Conservation (phyloP, 2,888 invertebrate species). For the Alcis repandata region DNA sequence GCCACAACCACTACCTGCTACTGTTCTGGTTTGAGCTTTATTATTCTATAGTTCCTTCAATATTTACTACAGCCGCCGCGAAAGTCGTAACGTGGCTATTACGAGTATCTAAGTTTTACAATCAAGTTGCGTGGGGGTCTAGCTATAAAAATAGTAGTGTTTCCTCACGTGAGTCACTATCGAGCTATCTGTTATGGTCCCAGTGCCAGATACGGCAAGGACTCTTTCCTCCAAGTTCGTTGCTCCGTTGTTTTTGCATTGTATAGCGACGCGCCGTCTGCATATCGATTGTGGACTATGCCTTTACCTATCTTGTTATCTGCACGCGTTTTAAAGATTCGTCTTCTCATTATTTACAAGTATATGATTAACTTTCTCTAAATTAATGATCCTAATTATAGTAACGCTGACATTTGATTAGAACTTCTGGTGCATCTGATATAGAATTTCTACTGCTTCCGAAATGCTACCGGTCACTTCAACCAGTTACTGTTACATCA, state of each 20-base stretch:
- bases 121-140: slow-evolving; percentile 51
- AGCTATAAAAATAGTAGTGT: slow-evolving; percentile 63
- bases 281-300: slow-evolving; percentile 68
- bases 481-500: slow-evolving; percentile 33
- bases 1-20: slow-evolving; percentile 1
- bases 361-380: not conserved
- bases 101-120: slow-evolving; percentile 42
- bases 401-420: not conserved
- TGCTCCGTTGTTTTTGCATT: slow-evolving; percentile 79
- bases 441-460: not conserved
- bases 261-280: slow-evolving; percentile 72
- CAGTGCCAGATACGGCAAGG: slow-evolving; percentile 71
- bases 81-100: slow-evolving; percentile 32
- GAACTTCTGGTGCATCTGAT: not conserved
- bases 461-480: slow-evolving; percentile 5
- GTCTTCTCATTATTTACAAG: not conserved
- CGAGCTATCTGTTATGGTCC: slow-evolving; percentile 62
- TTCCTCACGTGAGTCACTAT: slow-evolving; percentile 68
- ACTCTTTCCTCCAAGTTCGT: slow-evolving; percentile 79
- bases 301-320: slow-evolving; percentile 45
- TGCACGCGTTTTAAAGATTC: slow-evolving; percentile 17
- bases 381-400: not conserved
- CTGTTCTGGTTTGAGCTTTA: slow-evolving; percentile 14
- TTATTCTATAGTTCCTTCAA: slow-evolving; percentile 23
- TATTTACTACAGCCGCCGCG: slow-evolving; percentile 25